Conservation (phyloP, 2,888 invertebrate genomes). For the Cephus pulcher region DNA sequence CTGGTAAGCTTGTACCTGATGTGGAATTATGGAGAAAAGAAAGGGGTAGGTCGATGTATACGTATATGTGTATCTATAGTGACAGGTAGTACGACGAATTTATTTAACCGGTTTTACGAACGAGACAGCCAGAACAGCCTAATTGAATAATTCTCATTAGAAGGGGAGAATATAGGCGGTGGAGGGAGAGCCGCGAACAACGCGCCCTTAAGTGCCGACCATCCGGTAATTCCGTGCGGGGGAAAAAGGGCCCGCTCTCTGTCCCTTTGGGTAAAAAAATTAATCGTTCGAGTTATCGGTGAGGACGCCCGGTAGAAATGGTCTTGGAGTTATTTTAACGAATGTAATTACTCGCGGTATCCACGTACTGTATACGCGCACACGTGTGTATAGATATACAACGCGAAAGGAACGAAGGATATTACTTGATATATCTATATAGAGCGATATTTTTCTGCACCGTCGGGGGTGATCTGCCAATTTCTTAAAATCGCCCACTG, state of each 20-base stretch:
- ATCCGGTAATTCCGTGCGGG: background rate
- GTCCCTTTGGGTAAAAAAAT: conserved; percentile 16
- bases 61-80: background rate
- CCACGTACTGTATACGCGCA: background rate
- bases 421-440: conserved; percentile 18
- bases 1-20: background rate
- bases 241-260: background rate
- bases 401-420: conserved; percentile 5
- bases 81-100: conserved; percentile 12
- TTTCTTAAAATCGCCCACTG: background rate
- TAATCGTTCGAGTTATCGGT: conserved; percentile 25
- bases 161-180: background rate
- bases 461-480: background rate
- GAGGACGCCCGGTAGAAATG: conserved; percentile 15
- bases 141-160: conserved; percentile 30
- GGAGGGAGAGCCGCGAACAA: background rate
- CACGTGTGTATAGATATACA: background rate
- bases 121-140: background rate
- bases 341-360: conserved; percentile 48
- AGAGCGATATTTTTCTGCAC: background rate
- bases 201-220: background rate
- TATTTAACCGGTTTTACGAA: conserved; percentile 18
- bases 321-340: conserved; percentile 48
- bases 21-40: background rate
- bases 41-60: background rate